Evolutionary conservation across 2,113 vertebrate genomes (phyloP), one percentile per base, ranked within the genome.

Genomic region (Erythrocebus patas): DNA sequence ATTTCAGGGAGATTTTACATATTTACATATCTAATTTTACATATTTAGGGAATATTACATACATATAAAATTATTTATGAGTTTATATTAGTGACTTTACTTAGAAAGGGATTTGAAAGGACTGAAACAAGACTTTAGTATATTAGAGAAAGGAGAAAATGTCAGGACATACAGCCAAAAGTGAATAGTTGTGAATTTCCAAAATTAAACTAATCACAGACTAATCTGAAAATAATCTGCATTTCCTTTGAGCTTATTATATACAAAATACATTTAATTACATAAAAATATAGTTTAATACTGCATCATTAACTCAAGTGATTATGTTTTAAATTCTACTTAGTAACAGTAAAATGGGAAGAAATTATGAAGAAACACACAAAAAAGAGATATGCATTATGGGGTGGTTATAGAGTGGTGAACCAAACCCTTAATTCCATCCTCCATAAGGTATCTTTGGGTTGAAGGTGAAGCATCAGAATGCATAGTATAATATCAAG

Each of bases 201-300:
- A 66, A 93, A 93, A 57, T 75, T 70, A 93, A 93, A 66, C 73
- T 87, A 78, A 87, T 55, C 68, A 45, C 30, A 66, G 35, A 11
- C n/a, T 70, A 89, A 12, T 61, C n/a, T 72, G 50, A 17, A 95
- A 92, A 68, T 68, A 95, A 68, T 18, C 40, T 59, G 20, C 16
- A 72, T 27, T 82, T 95, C 14, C 43, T 68, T 50, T 83, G 43
- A 78, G 35, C 11, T 81, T 50, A 95, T 12, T 80, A 66, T 20
- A 81, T 89, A 91, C 4, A 95, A 66, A 79, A 30, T 27, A 16
- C 35, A 61, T 52, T 93, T 93, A 89, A 92, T 96, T 93, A 86
- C 89, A 95, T 91, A 88, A 85, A 96, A 10, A 45, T 66, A 8
- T 40, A 55, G 91, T 96, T 82, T 95, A 23, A 66, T 30, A 73